phyloP scores from a whole-genome alignment of 2,113 vertebrate genomes.

The Sylvietta virens region DNA sequence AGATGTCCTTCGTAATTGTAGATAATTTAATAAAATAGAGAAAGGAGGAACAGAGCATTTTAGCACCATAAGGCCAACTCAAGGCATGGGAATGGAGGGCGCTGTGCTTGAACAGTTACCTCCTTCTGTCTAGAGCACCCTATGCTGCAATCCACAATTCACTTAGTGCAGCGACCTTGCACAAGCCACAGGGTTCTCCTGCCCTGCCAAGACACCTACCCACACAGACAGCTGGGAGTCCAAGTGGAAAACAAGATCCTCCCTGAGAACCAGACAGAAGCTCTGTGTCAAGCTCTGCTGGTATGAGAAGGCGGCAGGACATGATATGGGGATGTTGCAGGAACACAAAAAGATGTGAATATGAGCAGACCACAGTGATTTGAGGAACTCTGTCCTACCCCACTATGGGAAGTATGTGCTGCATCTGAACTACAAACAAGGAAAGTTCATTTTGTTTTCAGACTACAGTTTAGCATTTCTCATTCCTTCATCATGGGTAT shows the following conservation, averaged over 20 bases:
- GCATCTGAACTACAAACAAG: not conserved
- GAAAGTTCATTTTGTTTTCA: not conserved
- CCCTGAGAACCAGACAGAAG: not conserved
- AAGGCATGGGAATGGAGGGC: not conserved
- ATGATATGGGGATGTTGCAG: not conserved
- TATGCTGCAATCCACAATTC: slow-evolving; percentile 10
- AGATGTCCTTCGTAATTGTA: slow-evolving; percentile 50
- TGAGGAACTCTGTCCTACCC: not conserved
- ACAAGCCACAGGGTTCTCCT: slow-evolving; percentile 1
- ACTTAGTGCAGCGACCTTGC: slow-evolving; percentile 33
- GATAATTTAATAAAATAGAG: slow-evolving; percentile 58
- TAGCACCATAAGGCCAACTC: not conserved
- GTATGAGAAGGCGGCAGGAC: not conserved
- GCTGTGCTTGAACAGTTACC: not conserved
- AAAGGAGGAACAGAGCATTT: not conserved
- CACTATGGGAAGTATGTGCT: not conserved
- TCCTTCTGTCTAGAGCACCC: slow-evolving; percentile 2
- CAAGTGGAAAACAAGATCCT: not conserved
- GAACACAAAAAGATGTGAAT: not conserved
- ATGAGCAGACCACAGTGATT: not conserved
- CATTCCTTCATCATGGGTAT: not conserved
- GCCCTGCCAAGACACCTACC: slow-evolving; percentile 15
- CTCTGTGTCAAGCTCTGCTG: not conserved
- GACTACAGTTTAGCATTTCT: not conserved
- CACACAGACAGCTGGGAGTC: not conserved